Conservation (phyloP, 2,113 vertebrate species). For the Herpetotheres cachinnans region DNA sequence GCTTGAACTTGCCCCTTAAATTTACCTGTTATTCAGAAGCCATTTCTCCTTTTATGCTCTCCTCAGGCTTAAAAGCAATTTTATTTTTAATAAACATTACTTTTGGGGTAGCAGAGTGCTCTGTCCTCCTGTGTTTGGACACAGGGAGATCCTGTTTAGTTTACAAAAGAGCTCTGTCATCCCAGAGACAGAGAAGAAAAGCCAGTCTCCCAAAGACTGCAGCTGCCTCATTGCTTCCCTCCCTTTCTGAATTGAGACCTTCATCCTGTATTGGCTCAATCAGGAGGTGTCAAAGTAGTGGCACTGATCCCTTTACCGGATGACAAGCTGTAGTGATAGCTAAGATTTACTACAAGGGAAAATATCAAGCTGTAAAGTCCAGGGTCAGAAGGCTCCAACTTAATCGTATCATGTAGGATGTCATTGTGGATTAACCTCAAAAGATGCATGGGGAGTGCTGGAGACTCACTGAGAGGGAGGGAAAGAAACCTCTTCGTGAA, state of each 20-base stretch:
- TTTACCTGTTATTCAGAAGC: background rate
- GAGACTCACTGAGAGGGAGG: background rate
- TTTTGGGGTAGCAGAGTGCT: background rate
- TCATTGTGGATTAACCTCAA: background rate
- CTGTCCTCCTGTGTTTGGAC: background rate
- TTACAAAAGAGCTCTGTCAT: background rate
- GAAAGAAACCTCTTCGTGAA: background rate
- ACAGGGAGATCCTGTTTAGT: background rate
- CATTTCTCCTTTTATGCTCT: background rate
- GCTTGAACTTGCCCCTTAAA: background rate
- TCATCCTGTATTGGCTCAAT: background rate
- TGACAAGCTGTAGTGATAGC: background rate
- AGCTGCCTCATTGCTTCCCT: background rate
- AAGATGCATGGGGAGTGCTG: background rate
- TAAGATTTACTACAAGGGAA: background rate
- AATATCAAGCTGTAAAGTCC: background rate
- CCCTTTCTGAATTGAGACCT: background rate
- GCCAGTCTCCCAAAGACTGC: background rate
- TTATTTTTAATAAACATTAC: background rate
- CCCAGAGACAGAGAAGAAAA: background rate
- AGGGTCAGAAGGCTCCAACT: background rate
- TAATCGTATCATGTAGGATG: background rate
- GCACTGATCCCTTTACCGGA: background rate
- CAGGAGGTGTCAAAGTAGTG: background rate
- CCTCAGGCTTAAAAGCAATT: background rate